Evolutionary conservation across 2,797 vertebrate species (phyloP), one percentile per base, ranked within the genome.

Genomic region (Naso thynnoides): DNA sequence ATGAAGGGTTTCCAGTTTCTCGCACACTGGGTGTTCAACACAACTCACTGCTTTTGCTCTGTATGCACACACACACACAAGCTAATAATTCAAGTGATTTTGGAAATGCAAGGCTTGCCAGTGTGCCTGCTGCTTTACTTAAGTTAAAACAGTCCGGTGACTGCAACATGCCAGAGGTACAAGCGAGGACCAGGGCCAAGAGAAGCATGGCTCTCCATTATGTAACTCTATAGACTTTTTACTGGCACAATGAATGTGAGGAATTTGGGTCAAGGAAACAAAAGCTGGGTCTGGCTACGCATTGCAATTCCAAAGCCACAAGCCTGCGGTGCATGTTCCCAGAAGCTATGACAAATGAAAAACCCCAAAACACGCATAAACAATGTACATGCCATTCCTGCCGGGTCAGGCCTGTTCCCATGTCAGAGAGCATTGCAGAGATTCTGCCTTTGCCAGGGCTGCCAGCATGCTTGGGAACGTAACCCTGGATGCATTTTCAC

Each of bases 231-330:
- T 79, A 75, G 88, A 88, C 72, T 76, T 84, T 79, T 88, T 84
- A 86, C 76, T 84, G 85, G 70, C 75, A 73, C 82, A 76, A 83
- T 85, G 89, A 93, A 91, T 76, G 86, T 50, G 64, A 81, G 90
- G 93, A 94, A 95, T 95, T 85, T 89, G 82, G 91, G 93, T 93
- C 93, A 90, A 75, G 79, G 88, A 87, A 90, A 94, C 91, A 93
- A 93, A 91, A 91, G 89, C 87, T 48, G 78, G 63, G 76, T 77
- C 62, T 44, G 75, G 76, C 83, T 76, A 53, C 49, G 55, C 70
- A 66, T 75, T 57, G 68, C 76, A 82, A 76, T 76, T 88, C 2
- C 48, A 68, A 83, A 89, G 79, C 86, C 85, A 81, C 88, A 87
- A 75, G 83, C 82, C 59, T 91, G 89, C 0, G 86, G 88, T 87